A percentile compares a stretch with the other conserved stretches of the same genome.
Evolutionary conservation across 2,113 vertebrate species (phyloP).

Genomic region (Mola mola): DNA sequence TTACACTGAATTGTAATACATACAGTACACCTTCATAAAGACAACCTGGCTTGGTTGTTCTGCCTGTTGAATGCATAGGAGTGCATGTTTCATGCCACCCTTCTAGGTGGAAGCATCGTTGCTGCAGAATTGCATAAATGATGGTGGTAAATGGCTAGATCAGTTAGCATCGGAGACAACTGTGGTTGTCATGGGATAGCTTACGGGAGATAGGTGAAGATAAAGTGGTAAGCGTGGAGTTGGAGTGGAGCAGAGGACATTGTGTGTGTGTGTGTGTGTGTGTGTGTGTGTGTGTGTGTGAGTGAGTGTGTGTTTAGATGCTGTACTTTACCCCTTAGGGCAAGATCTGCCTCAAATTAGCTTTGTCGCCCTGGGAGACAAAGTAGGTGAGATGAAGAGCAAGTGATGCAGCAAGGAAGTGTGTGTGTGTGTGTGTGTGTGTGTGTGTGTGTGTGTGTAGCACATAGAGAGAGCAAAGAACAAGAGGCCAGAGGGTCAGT

Average conservation of each 20-base stretch:
- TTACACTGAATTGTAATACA: no score
- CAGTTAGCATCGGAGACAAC: constrained; percentile 67
- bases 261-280: constrained; percentile 27
- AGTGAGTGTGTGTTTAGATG: constrained; percentile 21
- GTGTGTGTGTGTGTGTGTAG: constrained; percentile 18
- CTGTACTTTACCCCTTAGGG: constrained; percentile 76
- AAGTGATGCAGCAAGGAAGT: constrained; percentile 54
- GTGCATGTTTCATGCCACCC: constrained; percentile 9
- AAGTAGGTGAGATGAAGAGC: constrained; percentile 65
- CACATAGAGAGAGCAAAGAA: constrained; percentile 26
- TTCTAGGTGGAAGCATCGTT: constrained; percentile 25
- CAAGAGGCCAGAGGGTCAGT: constrained; percentile 66
- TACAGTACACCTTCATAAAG: no score
- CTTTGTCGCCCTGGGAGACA: constrained; percentile 78
- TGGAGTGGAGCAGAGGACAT: constrained; percentile 23
- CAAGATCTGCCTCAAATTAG: constrained; percentile 83
- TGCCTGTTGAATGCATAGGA: constrained; percentile 24
- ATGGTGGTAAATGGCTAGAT: constrained; percentile 73
- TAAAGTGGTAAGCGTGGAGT: constrained; percentile 57
- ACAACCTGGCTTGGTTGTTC: no score
- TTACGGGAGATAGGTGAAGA: constrained; percentile 67
- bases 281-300: constrained; percentile 23
- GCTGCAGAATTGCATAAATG: constrained; percentile 50
- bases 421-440: constrained; percentile 24
- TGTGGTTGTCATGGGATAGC: constrained; percentile 61